Base-by-base conservation (phyloP, 2,888 invertebrate genomes). In the Drymonia ruficornis region DNA sequence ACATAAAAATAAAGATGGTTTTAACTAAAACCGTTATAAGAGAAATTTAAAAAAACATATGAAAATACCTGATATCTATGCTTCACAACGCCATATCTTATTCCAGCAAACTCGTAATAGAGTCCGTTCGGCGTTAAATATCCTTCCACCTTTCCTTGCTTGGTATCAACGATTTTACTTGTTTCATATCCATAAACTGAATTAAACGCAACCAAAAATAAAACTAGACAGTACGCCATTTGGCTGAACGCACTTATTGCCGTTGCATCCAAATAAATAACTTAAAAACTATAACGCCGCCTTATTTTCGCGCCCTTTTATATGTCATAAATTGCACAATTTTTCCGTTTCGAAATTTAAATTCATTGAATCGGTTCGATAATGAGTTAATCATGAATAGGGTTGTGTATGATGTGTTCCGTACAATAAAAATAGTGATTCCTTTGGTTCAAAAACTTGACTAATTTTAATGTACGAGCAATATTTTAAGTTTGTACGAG, bases 81-180 rank as follows among this genome's bases (percentile, higher is more conserved):
- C 19, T 76, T 84, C 1, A 85, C 73, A 2, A 84, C 72, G 0
- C 74, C 92, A 69, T 92, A 92, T 70, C 84, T 63, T 5, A 92
- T 83, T 7, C 88, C 91, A 54, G 86, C 74, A 66, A 82, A 92
- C 57, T 92, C 89, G 60, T 87, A 90, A 63, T 82, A 90, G 11
- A 82, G 49, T 29, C 79, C 87, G 61, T 80, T 88, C 0, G 67
- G 34, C 0, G 86, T 74, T 49, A 92, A 76, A 61, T 59, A 74
- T 0, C 92, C 92, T 61, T 91, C 86, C 0, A 92, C 76, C 65
- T 82, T 80, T 0, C 92, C 92, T 46, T 91, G 84, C 18, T 81
- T 81, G 0, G 91, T 91, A 4, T 70, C 67, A 1, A 91, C 84
- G 40, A 86, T 74, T 56, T 78, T 80, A 0, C 72, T 77, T 38